Conservation (phyloP, 2,888 invertebrate genomes). For the Oligia strigilis region DNA sequence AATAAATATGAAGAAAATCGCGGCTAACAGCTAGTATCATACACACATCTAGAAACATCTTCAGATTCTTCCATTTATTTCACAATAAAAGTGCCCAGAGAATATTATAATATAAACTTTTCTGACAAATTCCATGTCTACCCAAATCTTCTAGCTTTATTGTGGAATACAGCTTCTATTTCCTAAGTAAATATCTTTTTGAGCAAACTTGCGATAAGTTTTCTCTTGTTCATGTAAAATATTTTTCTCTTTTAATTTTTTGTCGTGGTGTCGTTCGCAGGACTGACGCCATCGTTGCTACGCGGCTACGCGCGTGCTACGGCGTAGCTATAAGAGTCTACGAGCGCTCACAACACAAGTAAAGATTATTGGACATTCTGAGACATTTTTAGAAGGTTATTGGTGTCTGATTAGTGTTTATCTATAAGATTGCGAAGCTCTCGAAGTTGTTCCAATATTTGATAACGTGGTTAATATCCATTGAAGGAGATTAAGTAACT, state of each 20-base stretch:
- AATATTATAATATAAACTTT: conserved; percentile 36
- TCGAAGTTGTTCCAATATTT: conserved; percentile 6
- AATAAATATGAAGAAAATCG: not conserved
- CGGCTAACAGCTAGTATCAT: not conserved
- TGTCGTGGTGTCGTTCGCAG: conserved; percentile 8
- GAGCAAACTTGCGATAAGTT: conserved; percentile 19
- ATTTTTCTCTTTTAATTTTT: conserved; percentile 25
- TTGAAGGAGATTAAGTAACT: not conserved
- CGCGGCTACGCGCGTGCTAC: conserved; percentile 31
- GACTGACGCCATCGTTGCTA: conserved; percentile 10
- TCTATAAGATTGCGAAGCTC: not conserved
- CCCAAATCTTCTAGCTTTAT: conserved; percentile 30
- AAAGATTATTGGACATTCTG: not conserved
- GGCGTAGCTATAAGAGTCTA: conserved; percentile 15
- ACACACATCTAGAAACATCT: not conserved
- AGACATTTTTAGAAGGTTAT: not conserved
- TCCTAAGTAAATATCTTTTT: conserved; percentile 29
- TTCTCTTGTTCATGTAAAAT: conserved; percentile 12
- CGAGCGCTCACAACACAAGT: not conserved
- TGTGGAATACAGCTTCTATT: conserved; percentile 14
- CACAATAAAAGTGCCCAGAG: not conserved
- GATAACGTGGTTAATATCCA: not conserved
- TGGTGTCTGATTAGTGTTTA: not conserved
- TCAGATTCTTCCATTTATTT: not conserved
- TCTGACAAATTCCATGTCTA: conserved; percentile 28